Base-by-base conservation (phyloP, 2,888 invertebrate genomes). In the Furcula furcula region DNA sequence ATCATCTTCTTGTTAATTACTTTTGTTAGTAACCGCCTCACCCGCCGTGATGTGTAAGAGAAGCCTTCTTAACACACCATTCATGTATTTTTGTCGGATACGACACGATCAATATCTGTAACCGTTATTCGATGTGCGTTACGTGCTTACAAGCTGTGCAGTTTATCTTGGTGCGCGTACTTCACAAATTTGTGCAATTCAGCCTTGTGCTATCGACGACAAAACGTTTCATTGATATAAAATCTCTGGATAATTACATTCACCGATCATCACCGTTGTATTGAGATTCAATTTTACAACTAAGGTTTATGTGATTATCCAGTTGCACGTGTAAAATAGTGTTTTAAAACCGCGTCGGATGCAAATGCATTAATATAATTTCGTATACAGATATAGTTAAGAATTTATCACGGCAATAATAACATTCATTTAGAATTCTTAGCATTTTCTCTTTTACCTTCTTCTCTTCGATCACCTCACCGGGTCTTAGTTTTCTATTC, bases 401-500 rank as follows among this genome's bases (percentile, higher is more conserved):
- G 67, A 70, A 70, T 71, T 71, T 74, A 74, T 78, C 78, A 86
- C 82, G 83, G 86, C 84, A 80, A 78, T 78, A 74, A 76, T 77
- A 87, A 85, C 87, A 88, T 87, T 84, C 85, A 85, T 72, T 76
- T 70, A 76, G 37, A 40, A 73, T 65, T 76, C 72, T 73, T 75
- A 79, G 75, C 76, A 65, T 63, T 70, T 72, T 76, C 70, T 66
- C 71, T 79, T 77, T 95, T 95, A 97, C 97, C 97, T 96, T 95
- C 92, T 95, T 95, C 82, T 97, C 97, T 90, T 95, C 95, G 90
- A 95, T 90, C 89, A 97, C 94, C 92, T 97, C 97, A 89, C 97
- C 97, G 65, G 97, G 97, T 80, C 97, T 95, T 89, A 97, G 94
- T 93, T 95, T 95, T 91, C 95, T 95, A 93, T 94, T 92, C 87